Percentiles rank a stretch among this genome's conserved stretches.
These are phyloP conservation scores for Sphaeridia pumilis DNA, from an alignment of 2,888 invertebrate species.

Conservation along the genomic window DNA sequence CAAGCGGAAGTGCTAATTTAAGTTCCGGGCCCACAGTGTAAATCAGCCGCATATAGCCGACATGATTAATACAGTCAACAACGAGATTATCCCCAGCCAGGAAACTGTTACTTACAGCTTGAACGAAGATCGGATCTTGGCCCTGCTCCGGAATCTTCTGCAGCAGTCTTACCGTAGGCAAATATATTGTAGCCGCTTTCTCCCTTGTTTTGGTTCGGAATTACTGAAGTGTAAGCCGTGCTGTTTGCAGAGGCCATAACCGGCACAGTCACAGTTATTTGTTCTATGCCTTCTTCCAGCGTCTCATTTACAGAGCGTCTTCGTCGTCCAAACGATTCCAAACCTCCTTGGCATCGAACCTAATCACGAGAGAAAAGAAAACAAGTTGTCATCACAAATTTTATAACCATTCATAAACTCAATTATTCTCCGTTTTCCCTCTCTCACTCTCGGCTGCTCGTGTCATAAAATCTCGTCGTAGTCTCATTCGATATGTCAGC, in stretches of 20 bases:
- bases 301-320: constrained; percentile 36
- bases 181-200: constrained; percentile 31
- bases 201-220: constrained; percentile 7
- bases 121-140: constrained; percentile 14
- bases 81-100: too few relatives aligned
- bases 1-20: too few relatives aligned
- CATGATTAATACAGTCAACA: too few relatives aligned
- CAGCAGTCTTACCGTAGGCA: constrained; percentile 17
- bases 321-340: constrained; percentile 39
- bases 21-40: too few relatives aligned
- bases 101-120: too few relatives aligned
- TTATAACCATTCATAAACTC: neutral
- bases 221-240: constrained; percentile 1
- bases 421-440: neutral
- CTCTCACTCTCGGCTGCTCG: neutral
- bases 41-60: too few relatives aligned
- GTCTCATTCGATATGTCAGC: too few relatives aligned
- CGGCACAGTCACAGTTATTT: constrained; percentile 28
- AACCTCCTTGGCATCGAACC: constrained; percentile 39
- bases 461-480: too few relatives aligned
- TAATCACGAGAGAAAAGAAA: constrained; percentile 20
- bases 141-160: constrained; percentile 3
- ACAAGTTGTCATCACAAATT: neutral
- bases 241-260: constrained; percentile 17
- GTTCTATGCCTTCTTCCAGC: constrained; percentile 21